Evolutionary conservation across 2,113 vertebrate species (phyloP), one percentile per base, ranked within the genome.

Genomic region (Myodes glareolus): DNA sequence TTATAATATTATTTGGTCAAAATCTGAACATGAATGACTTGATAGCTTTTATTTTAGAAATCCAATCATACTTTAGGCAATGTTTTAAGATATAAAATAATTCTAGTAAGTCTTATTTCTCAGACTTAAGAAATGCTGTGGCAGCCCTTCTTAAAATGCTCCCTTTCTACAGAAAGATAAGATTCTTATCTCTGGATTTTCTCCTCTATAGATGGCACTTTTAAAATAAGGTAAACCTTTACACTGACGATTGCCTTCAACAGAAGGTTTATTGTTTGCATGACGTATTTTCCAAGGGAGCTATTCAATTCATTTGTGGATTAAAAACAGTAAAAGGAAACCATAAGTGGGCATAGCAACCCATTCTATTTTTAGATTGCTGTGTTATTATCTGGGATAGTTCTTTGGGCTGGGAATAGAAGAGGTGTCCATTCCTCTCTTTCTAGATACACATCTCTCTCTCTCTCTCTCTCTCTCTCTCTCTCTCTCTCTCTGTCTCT

Each of bases 221-320:
- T 96, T 97, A 97, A 77, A 96, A 97, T 96, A 97, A 95, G 33
- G 0, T 80, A 12, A 65, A 55, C 45, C 23, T 95, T 92, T 96
- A 72, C 47, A 91, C 3, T 88, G 31, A 70, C 90, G 16, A 94
- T 95, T 96, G 70, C 17, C 25, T 52, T 25, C 85, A 33, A 47
- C 96, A 58, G 94, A 97, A 93, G 0, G 61, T 81, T 9, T 85
- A 94, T 96, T 94, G 75, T 68, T 97, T 12, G 73, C 88, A 87
- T 88, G 68, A 65, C 55, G 16, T n/a, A n/a, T 65, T 87, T 97
- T 96, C 88, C 33, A 91, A n/a, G 39, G 2, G 1, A 93, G 39
- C 9, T 13, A 67, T 89, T 94, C 39, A 70, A 77, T 90, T 91
- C 19, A 55, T 87, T 89, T 92, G 63, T 47, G 6, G 4, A 61